phyloP scores from a whole-genome alignment of 1,140 invertebrate genomes.

The Oedothorax gibbosus region DNA sequence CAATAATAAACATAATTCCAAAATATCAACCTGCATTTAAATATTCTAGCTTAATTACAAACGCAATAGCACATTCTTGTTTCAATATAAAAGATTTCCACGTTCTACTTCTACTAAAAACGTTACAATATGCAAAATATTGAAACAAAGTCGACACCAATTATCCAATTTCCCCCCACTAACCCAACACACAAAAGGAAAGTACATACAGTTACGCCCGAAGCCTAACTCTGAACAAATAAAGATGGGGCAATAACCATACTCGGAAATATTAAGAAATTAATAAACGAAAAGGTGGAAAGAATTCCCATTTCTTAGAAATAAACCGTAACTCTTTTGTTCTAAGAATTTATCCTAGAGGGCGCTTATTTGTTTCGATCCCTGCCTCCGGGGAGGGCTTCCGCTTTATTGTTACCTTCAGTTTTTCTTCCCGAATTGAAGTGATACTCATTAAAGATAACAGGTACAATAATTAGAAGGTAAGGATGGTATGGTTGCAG shows the following conservation, averaged over 20 bases:
- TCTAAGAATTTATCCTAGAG: conserved; percentile 3
- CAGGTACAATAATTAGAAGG: conserved; percentile 31
- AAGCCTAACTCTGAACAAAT: neutral
- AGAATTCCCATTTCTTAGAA: neutral
- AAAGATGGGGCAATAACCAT: neutral
- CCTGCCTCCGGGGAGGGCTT: conserved; percentile 6
- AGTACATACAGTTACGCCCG: neutral
- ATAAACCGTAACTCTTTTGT: conserved; percentile 21
- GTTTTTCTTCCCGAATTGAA: conserved; percentile 20
- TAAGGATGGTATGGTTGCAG: conserved; percentile 22
- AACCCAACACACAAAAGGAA: no score
- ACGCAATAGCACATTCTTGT: no score
- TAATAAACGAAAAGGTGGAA: conserved; percentile 1
- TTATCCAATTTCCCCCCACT: no score
- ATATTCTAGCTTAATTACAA: no score
- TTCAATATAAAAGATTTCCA: no score
- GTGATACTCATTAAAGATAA: conserved; percentile 39
- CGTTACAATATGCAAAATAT: no score
- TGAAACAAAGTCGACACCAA: no score
- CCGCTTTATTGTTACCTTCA: conserved; percentile 29
- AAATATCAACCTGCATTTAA: no score
- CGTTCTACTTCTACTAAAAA: no score
- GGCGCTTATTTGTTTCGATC: conserved; percentile 35
- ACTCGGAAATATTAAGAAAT: conserved; percentile 21
- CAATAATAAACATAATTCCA: no score